Evolutionary conservation across 2,797 vertebrate genomes (phyloP).

Genomic region (Enteromius mattozi): DNA sequence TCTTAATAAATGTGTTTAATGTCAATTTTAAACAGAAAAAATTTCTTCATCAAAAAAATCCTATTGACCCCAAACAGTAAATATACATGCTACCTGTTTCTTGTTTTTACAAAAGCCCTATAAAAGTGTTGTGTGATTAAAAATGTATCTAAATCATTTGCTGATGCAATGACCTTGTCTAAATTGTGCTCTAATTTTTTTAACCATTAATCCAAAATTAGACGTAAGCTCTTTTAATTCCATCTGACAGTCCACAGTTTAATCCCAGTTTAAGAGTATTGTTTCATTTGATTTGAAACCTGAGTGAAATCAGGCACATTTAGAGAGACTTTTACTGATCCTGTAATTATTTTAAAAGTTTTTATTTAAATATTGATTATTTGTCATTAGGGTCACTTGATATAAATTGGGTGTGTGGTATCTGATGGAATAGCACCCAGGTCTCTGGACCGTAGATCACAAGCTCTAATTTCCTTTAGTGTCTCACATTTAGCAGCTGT

Average conservation of each 20-base stretch:
- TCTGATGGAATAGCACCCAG: constrained; percentile 32
- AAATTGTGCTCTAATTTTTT: constrained; percentile 5
- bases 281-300: constrained; percentile 29
- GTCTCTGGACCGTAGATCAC: constrained; percentile 12
- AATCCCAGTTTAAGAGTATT: constrained; percentile 35
- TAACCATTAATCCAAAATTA: constrained; percentile 30
- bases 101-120: not conserved
- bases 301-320: constrained; percentile 9
- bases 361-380: constrained; percentile 25
- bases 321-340: constrained; percentile 16
- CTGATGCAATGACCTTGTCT: constrained; percentile 16
- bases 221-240: constrained; percentile 21
- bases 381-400: constrained; percentile 7
- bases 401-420: constrained; percentile 25
- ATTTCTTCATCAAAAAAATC: not conserved
- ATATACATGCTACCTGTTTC: not conserved
- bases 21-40: not conserved
- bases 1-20: not conserved
- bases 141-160: constrained; percentile 10
- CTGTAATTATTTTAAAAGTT: constrained; percentile 26
- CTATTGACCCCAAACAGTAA: not conserved
- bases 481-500: constrained; percentile 43
- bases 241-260: constrained; percentile 7
- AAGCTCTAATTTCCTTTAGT: constrained; percentile 23
- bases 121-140: not conserved